Conservation (phyloP, 2,797 vertebrate genomes). For the Lophura swinhoii region DNA sequence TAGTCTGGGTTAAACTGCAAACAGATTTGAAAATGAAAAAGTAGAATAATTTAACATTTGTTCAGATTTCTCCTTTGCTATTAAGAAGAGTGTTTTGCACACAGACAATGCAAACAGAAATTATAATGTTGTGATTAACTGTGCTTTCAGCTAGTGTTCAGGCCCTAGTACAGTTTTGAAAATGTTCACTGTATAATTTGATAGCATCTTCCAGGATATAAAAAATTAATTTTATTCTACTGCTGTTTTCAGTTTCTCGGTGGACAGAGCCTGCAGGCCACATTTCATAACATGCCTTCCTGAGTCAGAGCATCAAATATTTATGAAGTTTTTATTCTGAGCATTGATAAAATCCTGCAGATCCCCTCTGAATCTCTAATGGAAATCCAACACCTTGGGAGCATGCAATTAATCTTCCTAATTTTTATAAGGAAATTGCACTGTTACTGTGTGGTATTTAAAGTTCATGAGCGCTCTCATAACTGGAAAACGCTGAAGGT, state of each 20-base stretch:
- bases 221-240: conserved; percentile 78
- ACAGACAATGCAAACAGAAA: conserved; percentile 63
- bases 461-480: not conserved
- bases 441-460: conserved; percentile 42
- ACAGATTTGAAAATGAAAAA: conserved; percentile 66
- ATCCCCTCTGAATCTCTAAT: conserved; percentile 63
- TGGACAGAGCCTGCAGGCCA: conserved; percentile 69
- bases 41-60: conserved; percentile 69
- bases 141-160: conserved; percentile 57
- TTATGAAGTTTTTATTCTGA: conserved; percentile 79
- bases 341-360: conserved; percentile 74
- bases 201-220: conserved; percentile 72
- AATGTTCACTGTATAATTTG: conserved; percentile 76
- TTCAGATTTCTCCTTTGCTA: conserved; percentile 50
- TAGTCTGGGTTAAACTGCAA: conserved; percentile 60
- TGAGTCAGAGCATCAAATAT: conserved; percentile 75
- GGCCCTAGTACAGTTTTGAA: conserved; percentile 68
- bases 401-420: conserved; percentile 33
- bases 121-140: conserved; percentile 70
- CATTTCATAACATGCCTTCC: conserved; percentile 72
- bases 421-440: conserved; percentile 48
- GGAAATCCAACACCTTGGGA: conserved; percentile 58
- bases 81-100: conserved; percentile 67
- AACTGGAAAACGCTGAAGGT: not conserved
- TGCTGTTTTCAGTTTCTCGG: conserved; percentile 73